Evolutionary conservation across 1,140 invertebrate species (phyloP), one percentile per base, ranked within the genome.

Genomic region (Lordiphosa collinella): DNA sequence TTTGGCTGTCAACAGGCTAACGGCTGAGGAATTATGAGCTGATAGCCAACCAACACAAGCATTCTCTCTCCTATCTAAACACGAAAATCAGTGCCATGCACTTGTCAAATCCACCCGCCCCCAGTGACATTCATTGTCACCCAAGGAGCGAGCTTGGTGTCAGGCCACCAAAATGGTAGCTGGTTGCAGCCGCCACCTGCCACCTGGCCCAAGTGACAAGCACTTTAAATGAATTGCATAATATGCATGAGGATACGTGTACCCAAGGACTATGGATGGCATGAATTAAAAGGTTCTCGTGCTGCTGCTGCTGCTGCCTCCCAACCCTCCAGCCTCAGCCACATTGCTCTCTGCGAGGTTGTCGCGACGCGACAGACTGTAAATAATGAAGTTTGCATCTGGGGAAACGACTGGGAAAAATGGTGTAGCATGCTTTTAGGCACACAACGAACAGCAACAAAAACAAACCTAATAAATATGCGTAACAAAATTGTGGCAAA

Each of bases 381-480:
- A 82, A 82, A 80, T 80, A 80, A 80, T 80, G 76, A 80, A 80
- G 76, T 80, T 80, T 80, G 61, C 78, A 75, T 68, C 75, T 59
- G 50, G 35, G 35, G 36, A 36, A 50, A 36, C 59, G 47, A 49
- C 34, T 44, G 41, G 35, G 25, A 57, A 58, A 55, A 71, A 50
- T 44, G 29, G 14, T 60, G 43, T 54, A 38, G 50, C 54, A 47
- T 48, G 60, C 75, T 74, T 56, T 75, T 80, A 70, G 70, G 49
- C 50, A 58, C 53, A 29, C 25, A 29, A 29, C 6, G 25, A 29
- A 29, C 25, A 29, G 5, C 18, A 48, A 34, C 48, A 52, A 53
- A 18, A 11, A 43, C 61, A 60, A 29, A 46, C 18, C 13, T 48
- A 50, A 22, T 73, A 62, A 55, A 63, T 72, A 58, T 72, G 48